A percentile compares a stretch with the other conserved stretches of the same genome.
Conservation (phyloP, 1,140 invertebrate species). For the Pseudomyrmex cubaensis region DNA sequence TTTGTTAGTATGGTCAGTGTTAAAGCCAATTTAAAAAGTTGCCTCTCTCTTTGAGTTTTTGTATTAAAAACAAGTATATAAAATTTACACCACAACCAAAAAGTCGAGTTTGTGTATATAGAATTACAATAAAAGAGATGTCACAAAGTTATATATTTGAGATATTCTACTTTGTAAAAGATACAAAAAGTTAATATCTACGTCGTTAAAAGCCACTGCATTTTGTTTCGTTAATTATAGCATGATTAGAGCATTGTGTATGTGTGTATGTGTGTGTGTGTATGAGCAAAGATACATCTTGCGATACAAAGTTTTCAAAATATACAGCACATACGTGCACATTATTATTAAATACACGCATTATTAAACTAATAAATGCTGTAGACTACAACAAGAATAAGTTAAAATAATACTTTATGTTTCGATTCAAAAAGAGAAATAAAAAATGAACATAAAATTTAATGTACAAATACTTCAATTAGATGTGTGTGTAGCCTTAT, state of each 20-base stretch:
- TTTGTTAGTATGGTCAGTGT: slow-evolving; percentile 36
- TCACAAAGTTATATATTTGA: slow-evolving; percentile 6
- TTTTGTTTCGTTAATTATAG: slow-evolving; percentile 12
- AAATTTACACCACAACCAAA: background rate
- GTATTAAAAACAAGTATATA: slow-evolving; percentile 28
- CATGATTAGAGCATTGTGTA: background rate
- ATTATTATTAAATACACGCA: slow-evolving; percentile 6
- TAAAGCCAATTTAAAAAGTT: slow-evolving; percentile 38
- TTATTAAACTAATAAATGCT: slow-evolving; percentile 19
- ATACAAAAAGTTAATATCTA: background rate
- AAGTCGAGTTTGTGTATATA: background rate
- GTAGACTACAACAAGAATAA: slow-evolving; percentile 10
- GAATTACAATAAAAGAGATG: slow-evolving; percentile 31
- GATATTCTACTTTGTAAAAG: background rate
- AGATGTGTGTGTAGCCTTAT: slow-evolving; percentile 18
- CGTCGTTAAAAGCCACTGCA: slow-evolving; percentile 10
- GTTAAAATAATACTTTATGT: slow-evolving; percentile 39
- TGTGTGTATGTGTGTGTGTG: background rate
- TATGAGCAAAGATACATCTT: background rate
- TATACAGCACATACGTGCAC: background rate
- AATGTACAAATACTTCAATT: slow-evolving; percentile 29
- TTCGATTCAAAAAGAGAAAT: background rate
- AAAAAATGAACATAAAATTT: background rate
- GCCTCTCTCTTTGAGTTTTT: background rate
- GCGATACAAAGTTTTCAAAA: slow-evolving; percentile 11